phyloP scores from a whole-genome alignment of 2,888 invertebrate genomes.

The Drosophila kanekoi region DNA sequence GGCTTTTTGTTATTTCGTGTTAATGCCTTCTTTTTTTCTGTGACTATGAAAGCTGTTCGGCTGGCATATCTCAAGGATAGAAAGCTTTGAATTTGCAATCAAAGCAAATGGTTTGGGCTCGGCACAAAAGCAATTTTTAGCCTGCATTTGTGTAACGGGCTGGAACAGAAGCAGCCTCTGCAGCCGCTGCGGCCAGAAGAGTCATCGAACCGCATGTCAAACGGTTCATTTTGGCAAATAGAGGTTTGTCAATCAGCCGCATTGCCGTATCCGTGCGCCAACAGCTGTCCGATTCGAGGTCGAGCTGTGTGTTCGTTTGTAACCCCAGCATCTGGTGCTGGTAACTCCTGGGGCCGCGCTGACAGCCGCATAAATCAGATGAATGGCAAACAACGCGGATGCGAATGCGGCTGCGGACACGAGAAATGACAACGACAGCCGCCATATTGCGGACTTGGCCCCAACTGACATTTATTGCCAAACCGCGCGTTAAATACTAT shows the following conservation, averaged over 20 bases:
- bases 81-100: slow-evolving; percentile 40
- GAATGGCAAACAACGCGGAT: slow-evolving; percentile 42
- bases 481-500: slow-evolving; percentile 62
- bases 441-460: slow-evolving; percentile 50
- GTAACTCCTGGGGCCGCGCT: slow-evolving; percentile 25
- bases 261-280: slow-evolving; percentile 33
- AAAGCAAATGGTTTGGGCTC: slow-evolving; percentile 22
- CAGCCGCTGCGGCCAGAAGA: slow-evolving; percentile 16
- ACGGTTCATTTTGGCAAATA: slow-evolving; percentile 75
- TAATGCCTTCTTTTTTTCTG: background rate
- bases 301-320: background rate
- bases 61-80: slow-evolving; percentile 3
- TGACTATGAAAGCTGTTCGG: background rate
- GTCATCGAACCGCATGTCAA: slow-evolving; percentile 61
- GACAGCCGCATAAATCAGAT: slow-evolving; percentile 76
- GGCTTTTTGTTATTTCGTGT: background rate
- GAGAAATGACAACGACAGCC: slow-evolving; percentile 18
- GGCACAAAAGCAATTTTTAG: slow-evolving; percentile 39
- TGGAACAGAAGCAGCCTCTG: slow-evolving; percentile 1
- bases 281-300: slow-evolving; percentile 12
- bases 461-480: slow-evolving; percentile 56
- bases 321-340: slow-evolving; percentile 42
- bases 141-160: slow-evolving; percentile 3
- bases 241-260: slow-evolving; percentile 75
- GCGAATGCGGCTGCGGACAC: slow-evolving; percentile 24